A percentile compares a stretch with the other conserved stretches of the same genome.
phyloP scores from a whole-genome alignment of 2,888 invertebrate species.

The Cheilosia variabilis region DNA sequence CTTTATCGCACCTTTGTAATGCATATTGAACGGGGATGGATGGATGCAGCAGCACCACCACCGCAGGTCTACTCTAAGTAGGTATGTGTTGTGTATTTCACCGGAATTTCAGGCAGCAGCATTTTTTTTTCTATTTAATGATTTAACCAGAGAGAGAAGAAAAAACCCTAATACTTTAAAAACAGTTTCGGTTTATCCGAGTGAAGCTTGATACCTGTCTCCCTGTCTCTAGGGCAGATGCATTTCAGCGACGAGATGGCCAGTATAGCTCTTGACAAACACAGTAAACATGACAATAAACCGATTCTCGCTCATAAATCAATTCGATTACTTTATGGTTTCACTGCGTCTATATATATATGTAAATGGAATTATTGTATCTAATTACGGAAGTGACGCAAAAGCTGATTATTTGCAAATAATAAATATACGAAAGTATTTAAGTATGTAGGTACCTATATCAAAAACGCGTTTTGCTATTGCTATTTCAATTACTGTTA shows the following conservation, averaged over 20 bases:
- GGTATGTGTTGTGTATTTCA: slow-evolving; percentile 51
- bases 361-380: slow-evolving; percentile 47
- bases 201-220: slow-evolving; percentile 61
- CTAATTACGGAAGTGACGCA: slow-evolving; percentile 74
- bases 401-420: slow-evolving; percentile 66
- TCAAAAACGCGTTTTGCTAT: slow-evolving; percentile 50
- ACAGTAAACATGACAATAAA: slow-evolving; percentile 66
- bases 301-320: slow-evolving; percentile 62
- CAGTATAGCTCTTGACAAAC: slow-evolving; percentile 49
- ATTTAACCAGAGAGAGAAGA: slow-evolving; percentile 4
- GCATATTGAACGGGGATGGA: slow-evolving; percentile 71
- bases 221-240: slow-evolving; percentile 11
- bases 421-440: slow-evolving; percentile 37
- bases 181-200: slow-evolving; percentile 55
- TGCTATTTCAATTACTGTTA: slow-evolving; percentile 64
- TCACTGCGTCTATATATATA: slow-evolving; percentile 26
- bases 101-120: slow-evolving; percentile 54
- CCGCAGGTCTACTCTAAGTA: background rate
- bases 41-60: slow-evolving; percentile 51
- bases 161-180: slow-evolving; percentile 42
- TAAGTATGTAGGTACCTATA: no score
- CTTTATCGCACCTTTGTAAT: slow-evolving; percentile 73
- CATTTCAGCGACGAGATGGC: slow-evolving; percentile 1
- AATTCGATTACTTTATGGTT: slow-evolving; percentile 70
- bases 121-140: slow-evolving; percentile 33